phyloP scores from a whole-genome alignment of 2,888 invertebrate genomes.

The Chorisops tibialis region DNA sequence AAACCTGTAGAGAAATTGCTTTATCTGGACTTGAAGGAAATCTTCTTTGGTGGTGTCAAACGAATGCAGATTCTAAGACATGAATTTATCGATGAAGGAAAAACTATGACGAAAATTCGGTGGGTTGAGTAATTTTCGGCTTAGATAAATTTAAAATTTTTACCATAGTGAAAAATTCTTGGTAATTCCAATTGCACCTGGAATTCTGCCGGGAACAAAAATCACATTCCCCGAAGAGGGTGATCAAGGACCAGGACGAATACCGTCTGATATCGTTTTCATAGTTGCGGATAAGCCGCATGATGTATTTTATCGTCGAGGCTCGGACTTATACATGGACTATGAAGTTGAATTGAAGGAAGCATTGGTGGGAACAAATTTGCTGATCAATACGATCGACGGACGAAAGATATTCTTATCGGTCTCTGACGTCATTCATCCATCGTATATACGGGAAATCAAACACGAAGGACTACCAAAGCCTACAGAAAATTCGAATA shows the following conservation, averaged over 20 bases:
- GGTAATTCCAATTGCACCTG: constrained; percentile 70
- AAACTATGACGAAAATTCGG: constrained; percentile 60
- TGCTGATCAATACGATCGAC: constrained; percentile 68
- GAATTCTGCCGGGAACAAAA: constrained; percentile 68
- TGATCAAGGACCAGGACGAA: constrained; percentile 69
- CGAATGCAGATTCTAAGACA: constrained; percentile 76
- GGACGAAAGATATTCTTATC: constrained; percentile 64
- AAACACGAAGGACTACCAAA: constrained; percentile 72
- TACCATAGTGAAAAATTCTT: constrained; percentile 64
- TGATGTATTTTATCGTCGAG: constrained; percentile 62
- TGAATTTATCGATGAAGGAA: constrained; percentile 63
- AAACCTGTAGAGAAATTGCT: constrained; percentile 58
- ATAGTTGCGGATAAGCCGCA: constrained; percentile 70
- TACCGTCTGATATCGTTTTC: constrained; percentile 70
- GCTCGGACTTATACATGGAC: constrained; percentile 64
- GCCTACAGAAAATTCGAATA: constrained; percentile 52
- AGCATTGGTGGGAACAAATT: constrained; percentile 66
- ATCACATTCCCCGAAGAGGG: constrained; percentile 75
- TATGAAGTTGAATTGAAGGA: constrained; percentile 63
- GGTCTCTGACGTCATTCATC: constrained; percentile 68
- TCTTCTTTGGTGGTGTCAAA: constrained; percentile 73
- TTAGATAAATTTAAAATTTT: background rate
- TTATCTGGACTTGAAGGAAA: constrained; percentile 60
- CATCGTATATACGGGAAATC: constrained; percentile 66
- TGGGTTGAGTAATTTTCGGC: constrained; percentile 27